phyloP scores from a whole-genome alignment of 2,888 invertebrate genomes.

The Oscheius myriophilus region DNA sequence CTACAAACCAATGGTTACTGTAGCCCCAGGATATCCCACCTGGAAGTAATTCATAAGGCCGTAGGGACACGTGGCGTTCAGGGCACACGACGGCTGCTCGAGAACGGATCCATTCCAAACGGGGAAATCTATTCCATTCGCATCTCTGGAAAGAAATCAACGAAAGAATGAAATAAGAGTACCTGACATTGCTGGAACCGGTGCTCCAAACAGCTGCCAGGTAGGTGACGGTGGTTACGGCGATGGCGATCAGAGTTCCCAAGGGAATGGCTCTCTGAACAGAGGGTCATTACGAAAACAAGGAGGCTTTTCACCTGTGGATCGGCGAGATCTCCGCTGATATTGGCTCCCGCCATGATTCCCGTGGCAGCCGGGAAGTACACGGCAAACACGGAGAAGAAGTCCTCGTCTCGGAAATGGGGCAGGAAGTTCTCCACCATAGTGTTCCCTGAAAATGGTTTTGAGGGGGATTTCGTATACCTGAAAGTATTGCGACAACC shows the following conservation, averaged over 20 bases:
- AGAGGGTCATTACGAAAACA: neutral
- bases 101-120: conserved; percentile 18
- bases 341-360: conserved; percentile 94
- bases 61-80: conserved; percentile 58
- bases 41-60: conserved; percentile 68
- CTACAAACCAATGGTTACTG: neutral
- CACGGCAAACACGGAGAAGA: conserved; percentile 80
- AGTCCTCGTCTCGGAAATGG: conserved; percentile 83
- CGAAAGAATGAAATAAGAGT: neutral
- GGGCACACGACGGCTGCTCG: conserved; percentile 31
- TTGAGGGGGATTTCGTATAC: too few species aligned
- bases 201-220: conserved; percentile 82
- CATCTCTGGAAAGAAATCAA: conserved; percentile 39
- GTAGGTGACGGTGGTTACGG: conserved; percentile 88
- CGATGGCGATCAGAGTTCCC: conserved; percentile 86
- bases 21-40: conserved; percentile 23
- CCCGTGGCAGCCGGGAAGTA: conserved; percentile 98
- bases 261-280: conserved; percentile 82
- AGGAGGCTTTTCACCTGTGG: conserved; percentile 33
- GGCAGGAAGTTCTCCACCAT: conserved; percentile 81
- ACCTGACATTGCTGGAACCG: conserved; percentile 56
- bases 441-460: conserved; percentile 76
- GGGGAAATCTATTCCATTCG: conserved; percentile 50
- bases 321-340: conserved; percentile 91
- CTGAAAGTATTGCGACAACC: too few species aligned